These are phyloP conservation scores for Idaea aversata DNA, from an alignment of 2,888 invertebrate species.

Conservation along the genomic window DNA sequence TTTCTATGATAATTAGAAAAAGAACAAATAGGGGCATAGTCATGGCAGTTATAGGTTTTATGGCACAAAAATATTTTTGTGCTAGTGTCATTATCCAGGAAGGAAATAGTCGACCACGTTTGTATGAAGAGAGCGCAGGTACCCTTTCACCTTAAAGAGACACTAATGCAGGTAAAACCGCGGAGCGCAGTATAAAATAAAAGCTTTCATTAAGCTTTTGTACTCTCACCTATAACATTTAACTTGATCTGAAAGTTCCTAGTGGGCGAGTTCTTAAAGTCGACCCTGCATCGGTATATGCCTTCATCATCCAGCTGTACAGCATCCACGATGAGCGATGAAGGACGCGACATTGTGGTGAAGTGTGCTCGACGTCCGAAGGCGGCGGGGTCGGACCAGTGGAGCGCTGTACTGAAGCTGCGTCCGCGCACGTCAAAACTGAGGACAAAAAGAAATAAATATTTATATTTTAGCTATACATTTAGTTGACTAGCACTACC, in stretches of 20 bases:
- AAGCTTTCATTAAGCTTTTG: neutral
- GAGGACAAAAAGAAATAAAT: conserved; percentile 36
- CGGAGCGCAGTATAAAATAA: no score
- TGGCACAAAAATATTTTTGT: no score
- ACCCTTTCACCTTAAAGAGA: no score
- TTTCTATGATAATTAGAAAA: no score
- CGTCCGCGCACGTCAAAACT: conserved; percentile 93
- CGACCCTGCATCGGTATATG: conserved; percentile 91
- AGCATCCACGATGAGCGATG: conserved; percentile 89
- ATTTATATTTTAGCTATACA: no score
- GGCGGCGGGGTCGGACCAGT: conserved; percentile 90
- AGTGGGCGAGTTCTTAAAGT: conserved; percentile 93
- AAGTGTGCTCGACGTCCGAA: conserved; percentile 93
- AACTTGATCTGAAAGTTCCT: conserved; percentile 92
- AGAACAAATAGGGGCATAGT: no score
- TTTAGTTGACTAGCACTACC: no score
- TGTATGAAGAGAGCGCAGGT: no score
- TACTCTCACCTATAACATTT: conserved; percentile 91
- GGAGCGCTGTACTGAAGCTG: conserved; percentile 88
- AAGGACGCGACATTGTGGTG: conserved; percentile 88
- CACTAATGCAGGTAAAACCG: no score
- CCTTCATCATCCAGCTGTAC: conserved; percentile 93
- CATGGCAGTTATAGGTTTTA: no score
- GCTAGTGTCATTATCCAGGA: no score
- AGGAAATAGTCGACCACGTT: no score